A percentile compares a stretch with the other conserved stretches of the same genome.
phyloP scores from a whole-genome alignment of 2,113 vertebrate species.

The Mobula birostris region DNA sequence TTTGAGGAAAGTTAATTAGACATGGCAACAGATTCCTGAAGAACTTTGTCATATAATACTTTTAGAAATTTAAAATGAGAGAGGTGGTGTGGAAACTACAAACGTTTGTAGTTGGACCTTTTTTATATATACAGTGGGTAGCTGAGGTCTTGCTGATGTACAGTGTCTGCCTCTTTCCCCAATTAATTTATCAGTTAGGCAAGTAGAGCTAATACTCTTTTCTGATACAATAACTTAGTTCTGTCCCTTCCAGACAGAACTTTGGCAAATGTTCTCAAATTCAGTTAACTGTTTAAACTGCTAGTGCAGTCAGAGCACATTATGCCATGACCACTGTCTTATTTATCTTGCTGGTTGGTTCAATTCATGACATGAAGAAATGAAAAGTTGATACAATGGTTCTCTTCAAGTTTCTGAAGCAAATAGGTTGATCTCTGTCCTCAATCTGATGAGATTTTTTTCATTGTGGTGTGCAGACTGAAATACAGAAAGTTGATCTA shows the following conservation, averaged over 20 bases:
- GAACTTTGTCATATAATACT: background rate
- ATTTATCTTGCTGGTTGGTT: background rate
- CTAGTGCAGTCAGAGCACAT: background rate
- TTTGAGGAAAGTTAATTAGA: background rate
- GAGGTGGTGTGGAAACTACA: background rate
- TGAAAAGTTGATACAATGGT: background rate
- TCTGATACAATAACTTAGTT: background rate
- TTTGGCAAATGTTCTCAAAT: background rate
- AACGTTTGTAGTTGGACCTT: background rate
- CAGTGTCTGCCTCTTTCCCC: background rate
- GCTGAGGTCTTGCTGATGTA: background rate
- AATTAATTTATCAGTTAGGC: background rate
- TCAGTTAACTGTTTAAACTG: background rate
- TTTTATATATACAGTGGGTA: background rate
- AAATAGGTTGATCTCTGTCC: background rate
- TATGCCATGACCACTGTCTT: background rate
- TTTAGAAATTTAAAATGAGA: background rate
- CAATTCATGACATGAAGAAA: background rate
- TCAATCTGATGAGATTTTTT: background rate
- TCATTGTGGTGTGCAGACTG: background rate
- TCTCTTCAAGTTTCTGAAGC: background rate
- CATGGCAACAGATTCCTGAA: background rate
- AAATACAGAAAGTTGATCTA: background rate
- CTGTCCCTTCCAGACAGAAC: background rate
- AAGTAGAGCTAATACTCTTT: background rate